Conservation (phyloP, 2,797 vertebrate species). For the Myotis vivesi region DNA sequence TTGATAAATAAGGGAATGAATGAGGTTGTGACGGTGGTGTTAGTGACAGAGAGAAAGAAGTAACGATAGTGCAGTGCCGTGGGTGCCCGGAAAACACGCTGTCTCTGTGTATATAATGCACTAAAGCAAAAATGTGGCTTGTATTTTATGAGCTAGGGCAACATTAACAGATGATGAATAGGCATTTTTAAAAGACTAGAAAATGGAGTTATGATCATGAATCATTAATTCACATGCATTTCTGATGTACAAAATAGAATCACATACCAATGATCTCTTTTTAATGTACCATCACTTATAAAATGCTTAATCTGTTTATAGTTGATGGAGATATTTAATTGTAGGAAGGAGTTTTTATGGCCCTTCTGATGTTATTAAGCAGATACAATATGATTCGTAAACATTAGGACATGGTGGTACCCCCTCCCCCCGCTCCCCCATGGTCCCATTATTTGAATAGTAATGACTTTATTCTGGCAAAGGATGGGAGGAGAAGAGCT, state of each 20-base stretch:
- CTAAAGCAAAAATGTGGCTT: background rate
- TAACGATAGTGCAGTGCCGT: rapidly evolving
- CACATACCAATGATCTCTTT: slow-evolving; percentile 17
- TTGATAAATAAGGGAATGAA: background rate
- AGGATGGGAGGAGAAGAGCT: background rate
- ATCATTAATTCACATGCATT: slow-evolving; percentile 44
- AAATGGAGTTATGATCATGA: slow-evolving; percentile 51
- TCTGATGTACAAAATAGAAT: slow-evolving; percentile 56
- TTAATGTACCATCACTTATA: slow-evolving; percentile 28
- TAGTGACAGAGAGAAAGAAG: background rate
- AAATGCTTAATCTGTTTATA: slow-evolving; percentile 56
- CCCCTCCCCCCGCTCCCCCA: background rate
- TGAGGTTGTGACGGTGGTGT: too few species aligned
- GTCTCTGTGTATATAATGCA: rapidly evolving
- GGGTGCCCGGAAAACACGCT: background rate
- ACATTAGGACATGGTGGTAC: background rate
- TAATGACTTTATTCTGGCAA: background rate
- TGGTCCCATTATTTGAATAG: background rate
- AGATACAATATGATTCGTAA: slow-evolving; percentile 1
- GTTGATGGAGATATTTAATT: slow-evolving; percentile 47
- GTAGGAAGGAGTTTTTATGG: slow-evolving; percentile 27
- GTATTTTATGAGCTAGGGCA: background rate
- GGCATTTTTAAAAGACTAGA: slow-evolving; percentile 42
- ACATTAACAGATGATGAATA: slow-evolving; percentile 65
- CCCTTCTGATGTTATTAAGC: slow-evolving; percentile 25